Conservation (phyloP, 2,888 invertebrate species). For the Caenorhabditis angaria region DNA sequence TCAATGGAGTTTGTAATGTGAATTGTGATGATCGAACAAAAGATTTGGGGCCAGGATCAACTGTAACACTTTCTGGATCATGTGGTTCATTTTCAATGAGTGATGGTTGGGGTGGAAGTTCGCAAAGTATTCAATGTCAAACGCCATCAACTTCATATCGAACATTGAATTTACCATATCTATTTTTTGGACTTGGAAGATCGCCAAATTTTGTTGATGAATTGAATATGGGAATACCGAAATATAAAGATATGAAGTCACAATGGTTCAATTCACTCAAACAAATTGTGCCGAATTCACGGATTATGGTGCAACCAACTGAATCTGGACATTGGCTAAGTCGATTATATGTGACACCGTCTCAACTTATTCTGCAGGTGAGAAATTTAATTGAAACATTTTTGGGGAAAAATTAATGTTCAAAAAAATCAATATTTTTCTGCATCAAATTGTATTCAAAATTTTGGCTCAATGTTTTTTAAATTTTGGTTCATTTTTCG, state of each 20-base stretch:
- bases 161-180: constrained; percentile 91
- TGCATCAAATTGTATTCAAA: too few species aligned
- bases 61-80: constrained; percentile 69
- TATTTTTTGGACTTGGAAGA: constrained; percentile 94
- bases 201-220: constrained; percentile 90
- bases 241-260: constrained; percentile 34
- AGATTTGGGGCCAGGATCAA: constrained; percentile 54
- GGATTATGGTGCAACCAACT: constrained; percentile 92
- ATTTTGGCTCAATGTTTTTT: neutral
- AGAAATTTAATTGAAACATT: constrained; percentile 14
- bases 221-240: constrained; percentile 49
- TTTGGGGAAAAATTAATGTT: neutral
- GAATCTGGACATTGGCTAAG: constrained; percentile 57
- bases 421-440: too few species aligned
- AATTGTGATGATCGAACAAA: constrained; percentile 36
- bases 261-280: constrained; percentile 50
- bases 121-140: constrained; percentile 63
- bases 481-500: neutral
- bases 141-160: constrained; percentile 74
- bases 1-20: constrained; percentile 56
- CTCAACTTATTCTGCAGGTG: constrained; percentile 64
- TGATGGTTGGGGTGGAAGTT: constrained; percentile 55
- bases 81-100: constrained; percentile 66
- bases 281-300: constrained; percentile 87
- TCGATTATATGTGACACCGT: constrained; percentile 71